phyloP scores from a whole-genome alignment of 2,797 vertebrate genomes.

The Enteromius viviparus region DNA sequence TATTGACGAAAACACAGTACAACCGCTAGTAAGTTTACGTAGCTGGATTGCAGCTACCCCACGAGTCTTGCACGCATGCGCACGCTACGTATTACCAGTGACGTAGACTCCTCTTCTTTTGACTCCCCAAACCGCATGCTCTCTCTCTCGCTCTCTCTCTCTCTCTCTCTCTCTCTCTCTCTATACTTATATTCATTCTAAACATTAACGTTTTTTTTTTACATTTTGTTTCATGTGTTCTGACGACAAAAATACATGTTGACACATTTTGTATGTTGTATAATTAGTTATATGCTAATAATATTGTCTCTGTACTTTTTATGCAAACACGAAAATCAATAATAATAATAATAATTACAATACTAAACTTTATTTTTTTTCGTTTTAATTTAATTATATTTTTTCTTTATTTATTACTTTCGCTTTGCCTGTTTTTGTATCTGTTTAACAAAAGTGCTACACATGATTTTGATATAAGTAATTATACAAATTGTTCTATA shows the following conservation, averaged over 20 bases:
- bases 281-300: too few species aligned
- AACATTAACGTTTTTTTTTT: background rate
- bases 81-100: background rate
- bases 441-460: background rate
- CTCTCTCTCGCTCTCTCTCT: too few species aligned
- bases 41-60: background rate
- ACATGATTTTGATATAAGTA: background rate
- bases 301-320: too few species aligned
- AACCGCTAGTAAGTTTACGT: background rate
- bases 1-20: background rate
- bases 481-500: background rate
- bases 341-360: too few species aligned
- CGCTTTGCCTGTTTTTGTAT: background rate
- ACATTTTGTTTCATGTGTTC: background rate
- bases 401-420: background rate
- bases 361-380: too few species aligned
- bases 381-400: background rate
- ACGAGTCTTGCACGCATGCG: constrained; percentile 33
- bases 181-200: background rate
- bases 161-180: too few species aligned
- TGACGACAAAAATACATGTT: too few species aligned
- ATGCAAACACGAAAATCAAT: too few species aligned
- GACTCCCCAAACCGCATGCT: background rate
- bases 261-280: too few species aligned
- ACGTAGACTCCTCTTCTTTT: background rate